phyloP scores from a whole-genome alignment of 2,888 invertebrate species.

The Tubiluchus corallicola region DNA sequence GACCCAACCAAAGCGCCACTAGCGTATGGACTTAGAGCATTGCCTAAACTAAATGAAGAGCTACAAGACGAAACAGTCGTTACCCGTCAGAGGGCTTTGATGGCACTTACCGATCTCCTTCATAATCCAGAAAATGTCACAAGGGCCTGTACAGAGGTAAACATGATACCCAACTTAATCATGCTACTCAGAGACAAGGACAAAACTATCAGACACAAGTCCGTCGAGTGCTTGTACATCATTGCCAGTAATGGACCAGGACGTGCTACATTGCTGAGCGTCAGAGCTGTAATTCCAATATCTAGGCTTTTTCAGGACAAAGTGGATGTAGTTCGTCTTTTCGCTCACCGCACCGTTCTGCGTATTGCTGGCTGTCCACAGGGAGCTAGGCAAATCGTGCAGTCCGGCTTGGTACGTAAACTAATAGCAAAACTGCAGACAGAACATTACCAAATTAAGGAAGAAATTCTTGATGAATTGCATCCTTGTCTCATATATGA shows the following conservation, averaged over 20 bases:
- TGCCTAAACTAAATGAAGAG: background rate
- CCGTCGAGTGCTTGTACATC: conserved; percentile 1
- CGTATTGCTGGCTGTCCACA: background rate
- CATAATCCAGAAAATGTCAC: background rate
- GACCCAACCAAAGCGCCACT: background rate
- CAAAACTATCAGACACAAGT: background rate
- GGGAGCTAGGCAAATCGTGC: background rate
- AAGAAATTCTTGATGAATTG: background rate
- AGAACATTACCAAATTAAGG: background rate
- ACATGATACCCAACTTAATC: background rate
- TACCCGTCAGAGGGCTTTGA: background rate
- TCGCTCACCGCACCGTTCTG: background rate
- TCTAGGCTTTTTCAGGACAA: background rate
- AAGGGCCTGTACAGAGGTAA: background rate
- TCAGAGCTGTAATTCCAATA: background rate
- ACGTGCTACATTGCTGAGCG: background rate
- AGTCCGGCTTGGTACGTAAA: background rate
- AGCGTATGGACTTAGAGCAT: background rate
- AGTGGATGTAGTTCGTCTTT: background rate
- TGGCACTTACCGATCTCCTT: background rate
- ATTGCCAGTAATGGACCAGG: background rate
- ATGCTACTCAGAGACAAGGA: background rate
- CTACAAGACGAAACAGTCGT: background rate
- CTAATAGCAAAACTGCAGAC: background rate
- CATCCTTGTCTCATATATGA: background rate